phyloP scores from a whole-genome alignment of 2,113 vertebrate species.

The Pluvialis apricaria region DNA sequence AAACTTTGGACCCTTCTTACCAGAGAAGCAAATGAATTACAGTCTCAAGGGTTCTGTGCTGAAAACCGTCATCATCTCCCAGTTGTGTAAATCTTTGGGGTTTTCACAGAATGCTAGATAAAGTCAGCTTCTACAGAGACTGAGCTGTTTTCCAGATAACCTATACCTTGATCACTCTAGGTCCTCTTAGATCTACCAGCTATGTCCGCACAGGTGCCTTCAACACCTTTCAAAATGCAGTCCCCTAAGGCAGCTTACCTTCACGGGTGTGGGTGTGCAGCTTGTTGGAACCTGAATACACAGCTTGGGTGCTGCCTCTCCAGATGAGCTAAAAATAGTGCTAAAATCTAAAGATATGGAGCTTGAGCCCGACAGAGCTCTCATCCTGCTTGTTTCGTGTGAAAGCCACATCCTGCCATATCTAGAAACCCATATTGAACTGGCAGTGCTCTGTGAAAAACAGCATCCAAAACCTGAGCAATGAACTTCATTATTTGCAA shows the following conservation, averaged over 20 bases:
- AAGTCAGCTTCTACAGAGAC: neutral
- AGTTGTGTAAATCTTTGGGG: neutral
- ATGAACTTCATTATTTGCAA: neutral
- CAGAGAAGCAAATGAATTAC: neutral
- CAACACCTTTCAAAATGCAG: neutral
- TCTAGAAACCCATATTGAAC: neutral
- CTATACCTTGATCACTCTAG: neutral
- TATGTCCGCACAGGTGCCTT: neutral
- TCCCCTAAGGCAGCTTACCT: neutral
- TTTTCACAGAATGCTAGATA: neutral
- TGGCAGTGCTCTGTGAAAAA: neutral
- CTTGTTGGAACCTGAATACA: neutral
- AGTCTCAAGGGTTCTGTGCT: neutral
- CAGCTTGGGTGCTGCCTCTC: neutral
- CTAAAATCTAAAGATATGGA: neutral
- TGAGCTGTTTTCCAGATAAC: neutral
- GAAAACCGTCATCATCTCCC: neutral
- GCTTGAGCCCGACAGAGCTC: neutral
- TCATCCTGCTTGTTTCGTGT: neutral
- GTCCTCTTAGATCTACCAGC: neutral
- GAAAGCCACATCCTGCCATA: neutral
- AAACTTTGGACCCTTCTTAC: neutral
- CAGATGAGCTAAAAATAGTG: neutral
- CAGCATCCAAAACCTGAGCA: neutral
- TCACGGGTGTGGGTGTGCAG: neutral